Base-by-base conservation (phyloP, 2,113 vertebrate genomes). In the Emydocephalus ijimae region DNA sequence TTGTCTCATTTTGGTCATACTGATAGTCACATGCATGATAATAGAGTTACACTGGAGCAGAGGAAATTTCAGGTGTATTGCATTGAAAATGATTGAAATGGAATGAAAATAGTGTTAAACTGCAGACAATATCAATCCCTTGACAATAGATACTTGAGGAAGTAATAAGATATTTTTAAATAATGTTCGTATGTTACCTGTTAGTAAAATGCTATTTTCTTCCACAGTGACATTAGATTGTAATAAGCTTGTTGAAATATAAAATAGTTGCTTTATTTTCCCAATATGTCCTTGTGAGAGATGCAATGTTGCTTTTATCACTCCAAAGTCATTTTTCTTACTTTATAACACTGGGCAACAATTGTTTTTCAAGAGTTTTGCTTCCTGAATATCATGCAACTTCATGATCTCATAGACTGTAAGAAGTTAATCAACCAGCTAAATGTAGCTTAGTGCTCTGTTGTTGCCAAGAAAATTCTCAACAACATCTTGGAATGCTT, bases 101-200 rank as follows among this genome's bases (percentile, higher is more conserved):
- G 74, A 39, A 34, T 74, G n/a, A 74, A 74, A 81, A 39, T 81
- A 34, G 74, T 81, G 7, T 81, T 39, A 81, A 39, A 81, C 18
- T 52, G 0, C 15, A 89, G 81, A 57, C 9, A 23, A 6, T 86
- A 9, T 21, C 48, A 87, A 24, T 9, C 2, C 48, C 92, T 85
- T 1, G 4, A 59, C 26, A 92, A 29, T 5, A 48, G 14, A 0
- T 1, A 64, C 81, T 9, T 50, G 23, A 4, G 18, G 14, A 90
- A 91, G 81, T 18, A 94, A 91, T 81, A 21, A 85, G 10, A 93
- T 57, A 2, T 55, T 69, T n/a, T 74, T 54, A 88, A 85, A 92
- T 5, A 88, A 26, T 15, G 45, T 54, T 94, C 91, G 7, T 3
- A 94, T 93, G 85, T 18, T 9, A 45, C 2, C 1, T 85, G 10